Evolutionary conservation across 2,888 invertebrate genomes (phyloP).

Genomic region (Shargacucullia verbasci): DNA sequence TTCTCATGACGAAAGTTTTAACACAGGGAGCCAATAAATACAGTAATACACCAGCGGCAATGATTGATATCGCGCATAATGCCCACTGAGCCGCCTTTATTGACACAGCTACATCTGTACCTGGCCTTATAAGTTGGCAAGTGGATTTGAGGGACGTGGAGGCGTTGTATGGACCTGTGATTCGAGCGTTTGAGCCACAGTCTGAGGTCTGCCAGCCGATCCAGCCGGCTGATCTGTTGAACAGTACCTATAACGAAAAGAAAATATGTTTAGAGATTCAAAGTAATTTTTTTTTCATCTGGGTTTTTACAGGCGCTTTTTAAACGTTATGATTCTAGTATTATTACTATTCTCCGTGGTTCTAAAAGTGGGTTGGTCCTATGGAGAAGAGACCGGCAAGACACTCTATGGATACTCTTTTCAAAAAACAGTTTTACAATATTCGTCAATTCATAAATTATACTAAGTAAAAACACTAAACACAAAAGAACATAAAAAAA

Average conservation of each 20-base stretch:
- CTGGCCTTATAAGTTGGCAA: constrained; percentile 66
- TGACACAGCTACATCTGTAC: constrained; percentile 69
- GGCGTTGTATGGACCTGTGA: constrained; percentile 79
- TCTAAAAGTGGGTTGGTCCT: too few species aligned
- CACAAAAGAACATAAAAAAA: too few species aligned
- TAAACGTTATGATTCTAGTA: too few species aligned
- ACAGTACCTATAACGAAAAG: constrained; percentile 74
- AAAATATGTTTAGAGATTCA: background rate
- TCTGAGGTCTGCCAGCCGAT: constrained; percentile 81
- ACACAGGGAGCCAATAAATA: constrained; percentile 79
- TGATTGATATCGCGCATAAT: constrained; percentile 73
- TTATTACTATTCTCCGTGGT: too few species aligned
- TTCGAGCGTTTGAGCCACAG: constrained; percentile 78
- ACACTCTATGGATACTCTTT: too few species aligned
- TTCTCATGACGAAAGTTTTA: constrained; percentile 68
- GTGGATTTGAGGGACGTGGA: constrained; percentile 64
- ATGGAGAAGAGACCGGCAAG: too few species aligned
- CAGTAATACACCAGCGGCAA: constrained; percentile 73
- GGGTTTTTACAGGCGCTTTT: too few species aligned
- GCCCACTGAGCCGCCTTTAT: constrained; percentile 82
- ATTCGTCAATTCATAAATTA: too few species aligned
- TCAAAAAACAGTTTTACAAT: too few species aligned
- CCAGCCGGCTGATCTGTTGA: constrained; percentile 84
- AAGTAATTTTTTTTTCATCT: too few species aligned
- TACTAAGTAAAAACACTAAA: too few species aligned